Evolutionary conservation across 2,113 vertebrate species (phyloP).

Genomic region (Circaetus cinerascens): DNA sequence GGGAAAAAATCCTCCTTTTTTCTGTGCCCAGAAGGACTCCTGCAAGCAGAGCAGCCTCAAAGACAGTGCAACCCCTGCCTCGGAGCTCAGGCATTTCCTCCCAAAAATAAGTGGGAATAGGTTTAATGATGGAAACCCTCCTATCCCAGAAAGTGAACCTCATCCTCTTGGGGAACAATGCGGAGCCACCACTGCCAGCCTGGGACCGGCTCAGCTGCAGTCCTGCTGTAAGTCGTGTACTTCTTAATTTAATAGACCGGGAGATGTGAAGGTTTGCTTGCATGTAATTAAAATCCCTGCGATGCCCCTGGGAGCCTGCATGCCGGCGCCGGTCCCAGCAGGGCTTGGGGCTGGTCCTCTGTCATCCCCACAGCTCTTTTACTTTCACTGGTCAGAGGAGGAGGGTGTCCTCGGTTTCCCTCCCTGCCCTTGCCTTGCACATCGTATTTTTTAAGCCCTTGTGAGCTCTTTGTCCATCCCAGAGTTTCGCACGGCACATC

Average conservation of each 20-base stretch:
- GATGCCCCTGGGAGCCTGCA: not conserved
- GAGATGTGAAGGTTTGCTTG: not conserved
- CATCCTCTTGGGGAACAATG: not conserved
- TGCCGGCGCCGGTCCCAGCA: not conserved
- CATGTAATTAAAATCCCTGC: rapidly evolving
- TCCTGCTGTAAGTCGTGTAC: rapidly evolving
- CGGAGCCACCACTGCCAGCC: not conserved
- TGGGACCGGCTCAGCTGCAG: not conserved
- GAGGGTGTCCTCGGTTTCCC: not conserved
- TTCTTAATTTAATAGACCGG: not conserved
- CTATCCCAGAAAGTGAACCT: not conserved
- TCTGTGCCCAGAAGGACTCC: not conserved
- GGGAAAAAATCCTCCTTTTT: not conserved
- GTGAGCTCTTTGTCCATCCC: not conserved
- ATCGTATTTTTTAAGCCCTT: not conserved
- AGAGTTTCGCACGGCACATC: rapidly evolving
- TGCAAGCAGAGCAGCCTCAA: not conserved
- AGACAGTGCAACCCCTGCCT: not conserved
- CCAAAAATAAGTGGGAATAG: not conserved
- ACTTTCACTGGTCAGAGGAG: not conserved
- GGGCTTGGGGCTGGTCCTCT: not conserved
- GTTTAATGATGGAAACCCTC: not conserved
- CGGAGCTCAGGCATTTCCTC: not conserved
- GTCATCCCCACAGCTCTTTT: not conserved
- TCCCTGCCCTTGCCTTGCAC: not conserved